Conservation (phyloP, 2,888 invertebrate genomes). For the Apoda limacodes region DNA sequence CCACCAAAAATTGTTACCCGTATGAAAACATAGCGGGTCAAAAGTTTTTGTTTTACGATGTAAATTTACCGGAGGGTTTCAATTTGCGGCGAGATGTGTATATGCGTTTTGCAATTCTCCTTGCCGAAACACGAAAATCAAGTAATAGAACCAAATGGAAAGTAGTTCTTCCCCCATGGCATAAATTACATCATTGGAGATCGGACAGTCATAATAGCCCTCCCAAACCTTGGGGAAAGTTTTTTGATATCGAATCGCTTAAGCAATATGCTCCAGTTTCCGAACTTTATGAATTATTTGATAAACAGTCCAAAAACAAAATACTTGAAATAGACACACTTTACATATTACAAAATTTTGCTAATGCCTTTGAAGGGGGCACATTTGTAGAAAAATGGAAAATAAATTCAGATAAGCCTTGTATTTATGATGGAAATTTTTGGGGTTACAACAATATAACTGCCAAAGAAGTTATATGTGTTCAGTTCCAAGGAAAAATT, state of each 20-base stretch:
- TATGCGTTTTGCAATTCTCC: slow-evolving; percentile 89
- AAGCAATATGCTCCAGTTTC: slow-evolving; percentile 84
- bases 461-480: slow-evolving; percentile 75
- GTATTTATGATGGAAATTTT: slow-evolving; percentile 59
- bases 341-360: slow-evolving; percentile 86
- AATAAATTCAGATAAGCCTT: slow-evolving; percentile 67
- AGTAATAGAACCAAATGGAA: slow-evolving; percentile 61
- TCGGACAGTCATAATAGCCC: slow-evolving; percentile 63
- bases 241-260: slow-evolving; percentile 87
- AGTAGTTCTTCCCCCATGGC: slow-evolving; percentile 94
- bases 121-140: slow-evolving; percentile 73
- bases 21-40: too few relatives aligned
- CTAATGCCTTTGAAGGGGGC: slow-evolving; percentile 85
- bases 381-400: slow-evolving; percentile 88
- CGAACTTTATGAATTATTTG: slow-evolving; percentile 85
- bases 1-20: too few relatives aligned
- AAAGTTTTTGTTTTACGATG: slow-evolving; percentile 90
- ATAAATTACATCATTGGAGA: slow-evolving; percentile 91
- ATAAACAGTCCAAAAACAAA: slow-evolving; percentile 20
- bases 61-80: slow-evolving; percentile 96
- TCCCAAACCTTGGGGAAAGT: slow-evolving; percentile 82
- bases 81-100: slow-evolving; percentile 97
- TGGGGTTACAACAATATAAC: slow-evolving; percentile 81
- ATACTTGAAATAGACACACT: slow-evolving; percentile 76
- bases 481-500: slow-evolving; percentile 86